Conservation (phyloP, 1,140 invertebrate genomes). For the Chlorops oryzae region DNA sequence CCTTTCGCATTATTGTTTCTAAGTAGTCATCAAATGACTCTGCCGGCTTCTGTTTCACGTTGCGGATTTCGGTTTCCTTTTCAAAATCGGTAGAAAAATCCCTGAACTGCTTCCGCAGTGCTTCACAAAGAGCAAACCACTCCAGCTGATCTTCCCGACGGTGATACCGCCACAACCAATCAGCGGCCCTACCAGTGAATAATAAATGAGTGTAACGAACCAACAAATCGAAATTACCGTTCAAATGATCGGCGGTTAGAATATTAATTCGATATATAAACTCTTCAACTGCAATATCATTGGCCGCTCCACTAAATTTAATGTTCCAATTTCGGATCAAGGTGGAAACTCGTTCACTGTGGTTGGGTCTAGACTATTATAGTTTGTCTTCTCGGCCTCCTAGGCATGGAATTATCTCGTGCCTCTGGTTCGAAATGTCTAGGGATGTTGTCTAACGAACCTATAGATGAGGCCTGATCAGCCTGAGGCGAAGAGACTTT, state of each 20-base stretch:
- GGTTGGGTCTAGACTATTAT: too few relatives aligned
- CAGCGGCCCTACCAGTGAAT: too few relatives aligned
- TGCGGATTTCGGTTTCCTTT: not conserved
- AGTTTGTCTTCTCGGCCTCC: too few relatives aligned
- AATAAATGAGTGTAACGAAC: too few relatives aligned
- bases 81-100: not conserved
- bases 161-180: slow-evolving; percentile 1
- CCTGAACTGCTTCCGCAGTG: not conserved
- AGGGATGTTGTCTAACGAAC: too few relatives aligned
- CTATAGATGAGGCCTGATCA: too few relatives aligned
- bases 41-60: not conserved
- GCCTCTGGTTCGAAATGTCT: too few relatives aligned
- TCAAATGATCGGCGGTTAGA: not conserved
- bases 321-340: too few relatives aligned
- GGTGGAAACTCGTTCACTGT: too few relatives aligned
- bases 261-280: not conserved
- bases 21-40: not conserved
- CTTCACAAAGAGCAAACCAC: not conserved
- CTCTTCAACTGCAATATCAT: not conserved
- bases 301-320: too few relatives aligned
- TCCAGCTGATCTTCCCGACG: not conserved
- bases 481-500: too few relatives aligned
- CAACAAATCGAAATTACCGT: not conserved
- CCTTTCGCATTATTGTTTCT: not conserved
- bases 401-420: too few relatives aligned